These are phyloP conservation scores for Hypercompe scribonia DNA, from an alignment of 2,888 invertebrate genomes.

Conservation along the genomic window DNA sequence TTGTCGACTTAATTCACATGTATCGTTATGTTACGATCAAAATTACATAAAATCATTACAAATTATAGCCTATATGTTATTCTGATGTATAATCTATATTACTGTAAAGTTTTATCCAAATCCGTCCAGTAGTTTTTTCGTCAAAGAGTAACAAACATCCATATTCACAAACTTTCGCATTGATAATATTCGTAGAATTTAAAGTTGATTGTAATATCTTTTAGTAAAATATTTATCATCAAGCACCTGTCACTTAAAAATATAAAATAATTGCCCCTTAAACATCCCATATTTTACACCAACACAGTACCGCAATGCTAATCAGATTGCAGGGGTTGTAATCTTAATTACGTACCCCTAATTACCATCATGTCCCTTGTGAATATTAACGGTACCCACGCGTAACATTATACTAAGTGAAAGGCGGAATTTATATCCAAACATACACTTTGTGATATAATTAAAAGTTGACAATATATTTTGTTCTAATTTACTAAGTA, in stretches of 20 bases:
- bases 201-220: too few relatives aligned
- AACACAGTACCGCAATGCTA: constrained; percentile 43
- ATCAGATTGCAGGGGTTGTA: constrained; percentile 52
- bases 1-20: too few relatives aligned
- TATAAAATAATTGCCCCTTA: constrained; percentile 1
- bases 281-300: constrained; percentile 33
- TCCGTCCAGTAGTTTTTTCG: too few relatives aligned
- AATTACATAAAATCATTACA: too few relatives aligned
- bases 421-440: constrained; percentile 31
- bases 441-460: background rate
- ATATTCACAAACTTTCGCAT: too few relatives aligned
- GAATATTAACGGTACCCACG: constrained; percentile 44
- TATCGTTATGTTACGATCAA: too few relatives aligned
- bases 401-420: constrained; percentile 35
- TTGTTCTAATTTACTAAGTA: background rate
- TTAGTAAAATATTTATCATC: background rate
- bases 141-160: too few relatives aligned
- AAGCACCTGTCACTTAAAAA: constrained; percentile 6
- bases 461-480: background rate
- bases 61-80: too few relatives aligned
- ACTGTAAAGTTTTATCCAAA: too few relatives aligned
- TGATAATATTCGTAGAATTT: too few relatives aligned
- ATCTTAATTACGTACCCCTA: constrained; percentile 50
- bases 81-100: too few relatives aligned
- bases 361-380: constrained; percentile 49